Base-by-base conservation (phyloP, 2,888 invertebrate species). In the Pelosia muscerda region DNA sequence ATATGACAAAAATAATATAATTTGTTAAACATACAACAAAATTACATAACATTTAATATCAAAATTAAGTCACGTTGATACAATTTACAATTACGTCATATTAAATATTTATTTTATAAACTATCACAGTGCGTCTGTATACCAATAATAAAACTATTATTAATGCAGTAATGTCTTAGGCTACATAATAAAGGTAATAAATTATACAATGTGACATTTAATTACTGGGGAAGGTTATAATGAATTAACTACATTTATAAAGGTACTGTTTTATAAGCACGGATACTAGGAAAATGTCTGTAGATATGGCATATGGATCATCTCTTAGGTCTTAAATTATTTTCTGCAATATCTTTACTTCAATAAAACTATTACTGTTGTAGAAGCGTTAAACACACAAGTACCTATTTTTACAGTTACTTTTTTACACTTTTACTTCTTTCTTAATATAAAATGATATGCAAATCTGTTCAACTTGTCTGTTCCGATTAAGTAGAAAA, bases 111-210 rank as follows among this genome's bases (percentile, higher is more conserved):
- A 77, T 66, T 68, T 77, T 81, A 82, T 81, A 78, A 74, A 83
- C 92, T 92, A 92, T 92, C 92, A 92, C 92, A 92, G 92, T 86
- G 86, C 69, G 69, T 83, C 85, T 88, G 87, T 89, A 83, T 85
- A 84, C 81, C 73, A 75, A 81, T 80, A 71, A 61, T 69, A 64
- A 49, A 67, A 67, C 63, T 68, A 74, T 19, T 54, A 73, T 61
- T 68, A 72, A 65, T 73, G 65, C 10, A 73, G 54, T 56, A 54
- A 65, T 70, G 65, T 58, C 59, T 53, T 42, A 49, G 63, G 15
- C 42, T 49, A 26, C 54, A 26, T 6, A n/a, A 57, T 57, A 26
- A n/a, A 57, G 26, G 19, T 57, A 28, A 42, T 67, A 23, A 25
- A 49, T 28, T 28, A 28, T 15, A 57, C n/a, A 26, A 57, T 1